phyloP scores from a whole-genome alignment of 2,797 vertebrate species.

The Micromesistius poutassou region DNA sequence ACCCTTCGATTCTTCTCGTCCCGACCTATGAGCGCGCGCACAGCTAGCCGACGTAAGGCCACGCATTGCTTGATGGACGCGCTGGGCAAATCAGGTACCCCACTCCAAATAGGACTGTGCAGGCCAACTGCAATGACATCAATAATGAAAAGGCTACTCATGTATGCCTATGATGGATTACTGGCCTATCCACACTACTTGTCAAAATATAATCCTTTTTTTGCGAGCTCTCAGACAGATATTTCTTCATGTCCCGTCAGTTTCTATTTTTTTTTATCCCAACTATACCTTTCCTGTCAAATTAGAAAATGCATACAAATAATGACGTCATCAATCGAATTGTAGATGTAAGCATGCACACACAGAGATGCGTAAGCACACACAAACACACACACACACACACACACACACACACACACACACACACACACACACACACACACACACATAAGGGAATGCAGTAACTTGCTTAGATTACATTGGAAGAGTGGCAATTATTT shows the following conservation, averaged over 20 bases:
- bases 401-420: too few species aligned
- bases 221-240: constrained; percentile 21
- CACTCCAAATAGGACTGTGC: constrained; percentile 65
- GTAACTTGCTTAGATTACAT: too few species aligned
- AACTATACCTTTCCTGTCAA: background rate
- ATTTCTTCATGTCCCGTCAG: background rate
- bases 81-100: constrained; percentile 66
- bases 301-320: background rate
- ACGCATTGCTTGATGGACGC: constrained; percentile 43
- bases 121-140: constrained; percentile 71
- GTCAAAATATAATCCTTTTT: constrained; percentile 10
- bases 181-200: constrained; percentile 47
- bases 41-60: constrained; percentile 70
- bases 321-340: background rate
- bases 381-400: too few species aligned
- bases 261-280: background rate
- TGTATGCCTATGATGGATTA: constrained; percentile 58
- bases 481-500: too few species aligned
- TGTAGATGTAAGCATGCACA: too few species aligned
- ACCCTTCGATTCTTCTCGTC: constrained; percentile 62
- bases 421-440: constrained; percentile 5
- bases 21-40: constrained; percentile 83
- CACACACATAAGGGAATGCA: background rate
- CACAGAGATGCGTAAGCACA: background rate
- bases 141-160: constrained; percentile 67